phyloP scores from a whole-genome alignment of 2,797 vertebrate species.

The Babyrousa celebensis region DNA sequence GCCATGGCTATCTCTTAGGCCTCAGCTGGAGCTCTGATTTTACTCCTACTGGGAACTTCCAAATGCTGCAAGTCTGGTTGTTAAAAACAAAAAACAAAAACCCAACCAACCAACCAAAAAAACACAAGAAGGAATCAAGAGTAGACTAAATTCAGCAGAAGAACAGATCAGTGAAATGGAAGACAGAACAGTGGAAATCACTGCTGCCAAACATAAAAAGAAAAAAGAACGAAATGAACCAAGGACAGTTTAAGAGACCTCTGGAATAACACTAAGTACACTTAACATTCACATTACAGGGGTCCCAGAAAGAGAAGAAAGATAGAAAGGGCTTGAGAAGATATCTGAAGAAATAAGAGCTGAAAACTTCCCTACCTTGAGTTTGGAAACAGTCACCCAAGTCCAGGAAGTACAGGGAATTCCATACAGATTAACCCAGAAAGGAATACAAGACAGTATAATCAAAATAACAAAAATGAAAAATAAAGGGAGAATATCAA shows the following conservation, averaged over 20 bases:
- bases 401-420: background rate
- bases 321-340: background rate
- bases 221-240: background rate
- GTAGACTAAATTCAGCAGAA: background rate
- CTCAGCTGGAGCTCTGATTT: no score
- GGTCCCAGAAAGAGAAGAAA: background rate
- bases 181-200: background rate
- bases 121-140: no score
- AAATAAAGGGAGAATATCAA: background rate
- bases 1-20: no score
- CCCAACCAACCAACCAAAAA: no score
- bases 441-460: background rate
- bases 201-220: background rate
- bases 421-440: background rate
- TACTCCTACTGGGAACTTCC: no score
- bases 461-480: background rate
- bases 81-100: no score
- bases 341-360: background rate
- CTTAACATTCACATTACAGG: background rate
- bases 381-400: background rate
- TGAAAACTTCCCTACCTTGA: background rate
- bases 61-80: no score
- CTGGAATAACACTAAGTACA: background rate
- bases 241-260: background rate
- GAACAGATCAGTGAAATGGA: background rate